Evolutionary conservation across 2,888 invertebrate species (phyloP).

Genomic region (Tenthredo amoena): DNA sequence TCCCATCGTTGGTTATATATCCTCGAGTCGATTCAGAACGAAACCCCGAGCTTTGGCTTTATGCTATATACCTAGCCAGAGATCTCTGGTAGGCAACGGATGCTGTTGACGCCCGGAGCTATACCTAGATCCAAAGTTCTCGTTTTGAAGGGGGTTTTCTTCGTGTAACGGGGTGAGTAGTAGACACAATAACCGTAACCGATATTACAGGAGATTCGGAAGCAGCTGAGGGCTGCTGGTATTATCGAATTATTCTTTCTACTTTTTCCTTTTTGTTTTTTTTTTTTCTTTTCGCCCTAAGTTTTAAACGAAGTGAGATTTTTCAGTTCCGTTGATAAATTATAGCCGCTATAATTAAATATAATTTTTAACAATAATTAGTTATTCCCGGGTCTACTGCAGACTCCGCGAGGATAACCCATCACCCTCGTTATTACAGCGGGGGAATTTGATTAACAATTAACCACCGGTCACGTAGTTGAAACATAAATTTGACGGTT

Average conservation of each 20-base stretch:
- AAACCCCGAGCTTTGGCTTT: neutral
- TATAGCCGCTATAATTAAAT: neutral
- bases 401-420: neutral
- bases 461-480: slow-evolving; percentile 35
- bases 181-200: neutral
- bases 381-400: neutral
- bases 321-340: neutral
- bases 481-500: slow-evolving; percentile 36
- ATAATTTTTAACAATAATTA: neutral
- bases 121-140: neutral
- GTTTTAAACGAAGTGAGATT: neutral
- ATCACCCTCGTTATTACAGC: neutral
- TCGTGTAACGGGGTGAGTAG: slow-evolving; percentile 4
- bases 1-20: neutral
- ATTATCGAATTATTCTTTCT: neutral
- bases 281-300: neutral
- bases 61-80: neutral
- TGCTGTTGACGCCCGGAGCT: slow-evolving; percentile 22
- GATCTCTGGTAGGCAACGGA: neutral
- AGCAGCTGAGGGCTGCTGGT: neutral
- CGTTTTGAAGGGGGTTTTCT: neutral
- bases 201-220: slow-evolving; percentile 12
- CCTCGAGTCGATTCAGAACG: neutral
- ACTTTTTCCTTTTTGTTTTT: neutral
- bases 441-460: slow-evolving; percentile 36